Base-by-base conservation (phyloP, 2,797 vertebrate species). In the Takifugu rubripes region DNA sequence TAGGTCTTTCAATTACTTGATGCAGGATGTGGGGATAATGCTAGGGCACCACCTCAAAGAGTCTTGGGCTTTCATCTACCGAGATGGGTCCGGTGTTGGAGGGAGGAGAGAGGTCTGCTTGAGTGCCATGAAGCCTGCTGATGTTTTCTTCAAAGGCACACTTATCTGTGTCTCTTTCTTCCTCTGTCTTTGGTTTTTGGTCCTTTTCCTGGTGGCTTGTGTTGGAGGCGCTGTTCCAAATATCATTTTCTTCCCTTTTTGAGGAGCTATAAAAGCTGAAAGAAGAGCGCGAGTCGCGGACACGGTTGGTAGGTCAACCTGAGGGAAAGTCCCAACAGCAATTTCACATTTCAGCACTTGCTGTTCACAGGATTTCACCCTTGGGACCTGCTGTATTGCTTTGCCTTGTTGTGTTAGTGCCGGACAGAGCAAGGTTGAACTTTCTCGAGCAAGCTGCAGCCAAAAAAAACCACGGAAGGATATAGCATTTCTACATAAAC, bases 1-100 rank as follows among this genome's bases (percentile, higher is more conserved):
- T 61, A 62, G 83, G 70, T 80, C 78, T 82, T 88, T 87, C 88
- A 90, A 89, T 91, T 89, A 90, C 87, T 81, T 84, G 80, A 89
- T 87, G 87, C 77, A 86, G 81, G 81, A 78, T 70, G 74, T 64
- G 66, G 75, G 82, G 83, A 85, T 87, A 84, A 89, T 85, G 81
- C 85, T 72, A 55, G 70, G 59, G 77, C 49, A 48, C 77, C 76
- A 77, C 81, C 87, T 90, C 87, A 88, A 87, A 86, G 79, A 65
- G 67, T 29, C 65, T 66, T 74, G 25, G 49, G 57, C 88, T 91
- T 91, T 91, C 84, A 90, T 91, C 85, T 88, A 67, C 77, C 51
- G 58, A 79, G 85, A 88, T 75, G 75, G 73, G 61, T 72, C 75
- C 71, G 70, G 54, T 1, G 47, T 51, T 57, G 72, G 66, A 72